phyloP scores from a whole-genome alignment of 2,888 invertebrate genomes.

The Trissolcus japonicus region DNA sequence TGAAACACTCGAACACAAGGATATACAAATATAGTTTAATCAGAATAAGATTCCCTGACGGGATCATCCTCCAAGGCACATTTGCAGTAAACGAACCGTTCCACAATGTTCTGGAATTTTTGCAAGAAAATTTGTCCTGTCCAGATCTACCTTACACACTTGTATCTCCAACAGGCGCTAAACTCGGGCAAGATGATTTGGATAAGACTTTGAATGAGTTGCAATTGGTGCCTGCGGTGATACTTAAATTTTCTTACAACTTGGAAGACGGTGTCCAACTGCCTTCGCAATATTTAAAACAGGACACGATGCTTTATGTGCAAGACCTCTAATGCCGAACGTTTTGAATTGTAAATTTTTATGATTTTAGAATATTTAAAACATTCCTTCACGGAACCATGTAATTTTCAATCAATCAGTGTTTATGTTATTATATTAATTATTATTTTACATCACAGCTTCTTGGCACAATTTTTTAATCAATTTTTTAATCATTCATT shows the following conservation, averaged over 20 bases:
- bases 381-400: conserved; percentile 22
- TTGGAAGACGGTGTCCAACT: conserved; percentile 74
- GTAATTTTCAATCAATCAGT: conserved; percentile 10
- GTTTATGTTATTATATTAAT: conserved; percentile 7
- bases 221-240: conserved; percentile 88
- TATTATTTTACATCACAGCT: conserved; percentile 1
- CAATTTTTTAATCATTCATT: too few species aligned
- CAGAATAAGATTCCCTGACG: conserved; percentile 92
- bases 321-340: conserved; percentile 36
- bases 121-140: conserved; percentile 85
- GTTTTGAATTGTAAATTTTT: conserved; percentile 18
- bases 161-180: conserved; percentile 83
- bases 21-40: conserved; percentile 92
- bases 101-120: conserved; percentile 85
- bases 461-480: conserved; percentile 8
- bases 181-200: conserved; percentile 79
- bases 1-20: conserved; percentile 86
- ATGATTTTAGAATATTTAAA: conserved; percentile 15
- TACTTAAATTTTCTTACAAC: conserved; percentile 86
- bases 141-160: conserved; percentile 84
- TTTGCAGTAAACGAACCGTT: conserved; percentile 91
- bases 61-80: conserved; percentile 89
- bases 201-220: conserved; percentile 87
- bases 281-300: conserved; percentile 83
- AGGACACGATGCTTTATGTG: conserved; percentile 80